Evolutionary conservation across 2,797 vertebrate genomes (phyloP).

Genomic region (Geotria australis): DNA sequence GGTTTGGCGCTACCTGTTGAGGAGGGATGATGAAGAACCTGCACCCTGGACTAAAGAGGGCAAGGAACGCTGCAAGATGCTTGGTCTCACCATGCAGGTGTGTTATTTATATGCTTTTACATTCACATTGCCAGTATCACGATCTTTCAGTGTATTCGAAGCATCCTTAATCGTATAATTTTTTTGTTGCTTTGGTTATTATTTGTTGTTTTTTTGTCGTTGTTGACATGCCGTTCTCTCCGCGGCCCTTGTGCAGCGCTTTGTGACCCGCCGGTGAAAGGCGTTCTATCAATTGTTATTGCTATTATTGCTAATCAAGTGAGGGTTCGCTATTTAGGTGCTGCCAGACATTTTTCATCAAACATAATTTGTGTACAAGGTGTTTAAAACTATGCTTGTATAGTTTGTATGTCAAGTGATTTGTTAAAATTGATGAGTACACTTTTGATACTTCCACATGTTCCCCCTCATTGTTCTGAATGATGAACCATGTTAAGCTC

Average conservation of each 20-base stretch:
- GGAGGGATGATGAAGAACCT: constrained; percentile 53
- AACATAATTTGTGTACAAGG: too few species aligned
- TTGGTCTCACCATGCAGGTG: constrained; percentile 77
- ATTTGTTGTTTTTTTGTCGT: too few species aligned
- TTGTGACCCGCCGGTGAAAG: too few species aligned
- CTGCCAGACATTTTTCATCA: too few species aligned
- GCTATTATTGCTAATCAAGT: too few species aligned
- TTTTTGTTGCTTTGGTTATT: too few species aligned
- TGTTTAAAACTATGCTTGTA: neutral
- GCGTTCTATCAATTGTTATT: too few species aligned
- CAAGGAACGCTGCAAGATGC: constrained; percentile 62
- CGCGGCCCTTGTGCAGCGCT: too few species aligned
- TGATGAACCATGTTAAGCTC: constrained; percentile 1
- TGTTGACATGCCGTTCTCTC: too few species aligned
- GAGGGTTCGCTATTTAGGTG: too few species aligned
- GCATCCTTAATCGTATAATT: too few species aligned
- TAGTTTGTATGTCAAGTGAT: neutral
- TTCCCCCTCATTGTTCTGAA: neutral
- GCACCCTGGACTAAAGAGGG: constrained; percentile 83
- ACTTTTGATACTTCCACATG: neutral
- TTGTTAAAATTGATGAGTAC: neutral
- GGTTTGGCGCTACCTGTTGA: constrained; percentile 73
- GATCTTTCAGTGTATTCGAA: too few species aligned
- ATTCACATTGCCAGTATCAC: neutral
- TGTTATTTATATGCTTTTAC: constrained; percentile 4